A percentile compares a stretch with the other conserved stretches of the same genome.
phyloP scores from a whole-genome alignment of 37 sponge, comb jelly and placozoan genomes.

The Crambe crambe region DNA sequence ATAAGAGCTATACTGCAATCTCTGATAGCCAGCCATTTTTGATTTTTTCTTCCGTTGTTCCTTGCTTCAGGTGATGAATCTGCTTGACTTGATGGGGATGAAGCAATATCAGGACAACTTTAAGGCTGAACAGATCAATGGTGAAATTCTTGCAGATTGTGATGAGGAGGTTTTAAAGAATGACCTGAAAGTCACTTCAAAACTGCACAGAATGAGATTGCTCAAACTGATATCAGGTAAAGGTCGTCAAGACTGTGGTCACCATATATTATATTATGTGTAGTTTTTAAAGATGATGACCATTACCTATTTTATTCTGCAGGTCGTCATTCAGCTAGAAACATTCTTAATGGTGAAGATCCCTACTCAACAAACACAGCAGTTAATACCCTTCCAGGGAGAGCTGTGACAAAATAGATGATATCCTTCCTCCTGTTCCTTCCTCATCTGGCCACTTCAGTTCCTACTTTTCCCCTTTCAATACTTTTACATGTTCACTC shows the following conservation, averaged over 20 bases:
- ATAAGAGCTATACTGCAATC: too few relatives aligned
- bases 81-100: constrained; percentile 46
- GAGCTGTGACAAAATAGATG: too few relatives aligned
- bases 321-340: neutral
- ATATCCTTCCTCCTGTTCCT: too few relatives aligned
- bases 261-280: too few relatives aligned
- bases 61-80: constrained; percentile 37
- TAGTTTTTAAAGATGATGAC: neutral
- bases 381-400: too few relatives aligned
- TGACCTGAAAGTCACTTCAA: constrained; percentile 41
- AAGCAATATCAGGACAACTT: constrained; percentile 51
- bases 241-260: too few relatives aligned
- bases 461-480: too few relatives aligned
- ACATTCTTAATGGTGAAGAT: neutral
- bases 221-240: constrained; percentile 37
- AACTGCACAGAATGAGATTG: constrained; percentile 45
- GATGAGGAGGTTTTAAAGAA: constrained; percentile 41
- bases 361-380: too few relatives aligned
- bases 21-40: too few relatives aligned
- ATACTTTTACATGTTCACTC: too few relatives aligned
- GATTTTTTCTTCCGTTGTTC: too few relatives aligned
- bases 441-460: too few relatives aligned
- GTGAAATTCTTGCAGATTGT: constrained; percentile 54
- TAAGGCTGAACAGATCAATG: constrained; percentile 43
- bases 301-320: neutral